Evolutionary conservation across 2,888 invertebrate genomes (phyloP).

Genomic region (Phortica okadai): DNA sequence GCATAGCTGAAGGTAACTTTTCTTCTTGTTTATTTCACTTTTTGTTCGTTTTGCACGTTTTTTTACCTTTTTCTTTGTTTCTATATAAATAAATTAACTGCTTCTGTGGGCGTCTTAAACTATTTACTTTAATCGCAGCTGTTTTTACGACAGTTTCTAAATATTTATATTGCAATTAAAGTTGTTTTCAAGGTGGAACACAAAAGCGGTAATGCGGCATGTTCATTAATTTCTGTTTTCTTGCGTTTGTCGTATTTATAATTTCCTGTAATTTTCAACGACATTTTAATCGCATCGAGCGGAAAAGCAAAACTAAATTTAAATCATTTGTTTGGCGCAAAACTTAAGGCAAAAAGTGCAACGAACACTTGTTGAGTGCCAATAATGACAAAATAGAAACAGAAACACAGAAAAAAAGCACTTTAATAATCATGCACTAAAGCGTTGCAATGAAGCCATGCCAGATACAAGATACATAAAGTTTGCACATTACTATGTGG

Average conservation of each 20-base stretch:
- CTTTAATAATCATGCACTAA: constrained; percentile 24
- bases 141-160: neutral
- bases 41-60: neutral
- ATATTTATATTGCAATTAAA: constrained; percentile 10
- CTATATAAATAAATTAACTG: constrained; percentile 7
- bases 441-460: constrained; percentile 10
- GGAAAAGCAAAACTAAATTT: neutral
- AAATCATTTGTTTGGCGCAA: constrained; percentile 4
- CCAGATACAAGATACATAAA: constrained; percentile 28
- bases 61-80: neutral
- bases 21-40: neutral
- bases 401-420: neutral
- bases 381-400: neutral
- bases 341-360: constrained; percentile 7
- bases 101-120: constrained; percentile 3
- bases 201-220: neutral
- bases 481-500: constrained; percentile 11
- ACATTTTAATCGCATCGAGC: neutral
- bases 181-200: constrained; percentile 24
- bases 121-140: neutral
- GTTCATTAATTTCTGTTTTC: constrained; percentile 6
- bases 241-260: neutral
- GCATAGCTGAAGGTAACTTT: neutral
- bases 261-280: constrained; percentile 25
- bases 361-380: constrained; percentile 6